These are phyloP conservation scores for Micrastur ruficollis DNA, from an alignment of 2,797 vertebrate genomes.

Conservation along the genomic window DNA sequence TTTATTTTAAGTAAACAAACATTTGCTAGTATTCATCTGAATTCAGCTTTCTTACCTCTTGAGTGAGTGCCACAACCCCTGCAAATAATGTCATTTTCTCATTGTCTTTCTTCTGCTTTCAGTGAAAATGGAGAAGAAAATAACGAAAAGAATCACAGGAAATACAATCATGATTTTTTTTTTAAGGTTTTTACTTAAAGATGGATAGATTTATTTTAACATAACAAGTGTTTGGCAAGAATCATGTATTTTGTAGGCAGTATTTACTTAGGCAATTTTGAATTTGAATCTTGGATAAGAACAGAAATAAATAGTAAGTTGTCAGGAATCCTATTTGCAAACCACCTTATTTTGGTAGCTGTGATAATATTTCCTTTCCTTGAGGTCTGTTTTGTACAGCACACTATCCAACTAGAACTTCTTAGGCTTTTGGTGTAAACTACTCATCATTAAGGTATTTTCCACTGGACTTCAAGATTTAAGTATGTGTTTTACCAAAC, in stretches of 20 bases:
- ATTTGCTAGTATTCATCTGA: not conserved
- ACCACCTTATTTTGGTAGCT: conserved; percentile 46
- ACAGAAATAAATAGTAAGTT: not conserved
- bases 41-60: not conserved
- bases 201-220: not conserved
- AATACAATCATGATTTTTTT: not conserved
- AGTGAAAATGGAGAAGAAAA: not conserved
- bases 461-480: not conserved
- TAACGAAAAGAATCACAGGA: not conserved
- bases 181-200: not conserved
- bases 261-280: not conserved
- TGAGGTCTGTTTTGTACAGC: not conserved
- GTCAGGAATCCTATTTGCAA: not conserved
- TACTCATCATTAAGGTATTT: conserved; percentile 20
- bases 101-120: not conserved
- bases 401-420: not conserved
- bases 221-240: not conserved
- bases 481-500: conserved; percentile 6
- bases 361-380: conserved; percentile 31
- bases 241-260: not conserved
- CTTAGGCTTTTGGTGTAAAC: not conserved
- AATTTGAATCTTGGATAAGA: not conserved
- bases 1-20: not conserved
- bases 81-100: not conserved
- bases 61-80: not conserved